A percentile compares a stretch with the other conserved stretches of the same genome.
phyloP scores from a whole-genome alignment of 2,113 vertebrate genomes.

The Amblyornis subalaris region DNA sequence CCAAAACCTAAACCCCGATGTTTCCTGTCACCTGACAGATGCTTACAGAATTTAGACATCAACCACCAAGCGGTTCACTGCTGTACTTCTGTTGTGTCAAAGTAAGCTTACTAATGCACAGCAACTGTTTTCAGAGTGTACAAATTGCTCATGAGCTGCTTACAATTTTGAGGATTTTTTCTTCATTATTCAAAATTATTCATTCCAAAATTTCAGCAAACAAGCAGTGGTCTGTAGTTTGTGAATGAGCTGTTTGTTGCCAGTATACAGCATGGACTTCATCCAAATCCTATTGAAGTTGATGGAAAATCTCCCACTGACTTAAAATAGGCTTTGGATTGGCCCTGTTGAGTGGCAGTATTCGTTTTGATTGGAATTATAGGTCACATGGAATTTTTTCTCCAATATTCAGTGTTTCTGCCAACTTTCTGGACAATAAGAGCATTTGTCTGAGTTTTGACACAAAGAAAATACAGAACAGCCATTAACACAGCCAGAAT shows the following conservation, averaged over 20 bases:
- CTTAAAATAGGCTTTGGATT: constrained; percentile 49
- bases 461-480: constrained; percentile 45
- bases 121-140: neutral
- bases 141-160: constrained; percentile 3
- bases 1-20: neutral
- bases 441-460: constrained; percentile 45
- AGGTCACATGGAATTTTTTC: constrained; percentile 45
- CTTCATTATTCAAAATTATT: constrained; percentile 57
- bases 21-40: neutral
- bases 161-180: constrained; percentile 32
- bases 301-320: constrained; percentile 54
- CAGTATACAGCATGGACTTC: constrained; percentile 19
- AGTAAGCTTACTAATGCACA: neutral
- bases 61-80: neutral
- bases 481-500: constrained; percentile 8
- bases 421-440: constrained; percentile 35
- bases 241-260: constrained; percentile 60
- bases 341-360: neutral
- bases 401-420: constrained; percentile 43
- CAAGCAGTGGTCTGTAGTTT: constrained; percentile 47
- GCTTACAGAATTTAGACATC: neutral
- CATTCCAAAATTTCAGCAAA: constrained; percentile 54
- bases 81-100: neutral
- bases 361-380: constrained; percentile 47
- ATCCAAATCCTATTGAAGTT: constrained; percentile 51